phyloP scores from a whole-genome alignment of 2,113 vertebrate species.

The Tychaedon coryphoeus region DNA sequence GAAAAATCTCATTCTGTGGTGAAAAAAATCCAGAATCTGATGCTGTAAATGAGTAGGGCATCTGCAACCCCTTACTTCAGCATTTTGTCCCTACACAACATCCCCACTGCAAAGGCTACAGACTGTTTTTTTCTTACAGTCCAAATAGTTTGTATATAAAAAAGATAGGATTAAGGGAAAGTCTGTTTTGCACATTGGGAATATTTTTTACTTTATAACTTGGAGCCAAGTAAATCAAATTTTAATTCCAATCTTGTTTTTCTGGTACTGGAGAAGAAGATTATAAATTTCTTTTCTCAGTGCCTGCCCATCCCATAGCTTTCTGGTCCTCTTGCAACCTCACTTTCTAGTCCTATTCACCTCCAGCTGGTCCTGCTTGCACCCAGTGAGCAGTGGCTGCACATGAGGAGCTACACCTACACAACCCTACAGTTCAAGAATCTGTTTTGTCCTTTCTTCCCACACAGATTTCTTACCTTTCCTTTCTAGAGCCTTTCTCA shows the following conservation, averaged over 20 bases:
- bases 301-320: neutral
- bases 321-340: neutral
- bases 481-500: neutral
- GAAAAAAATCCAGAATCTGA: neutral
- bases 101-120: neutral
- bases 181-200: neutral
- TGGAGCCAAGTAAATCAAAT: neutral
- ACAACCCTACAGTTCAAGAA: neutral
- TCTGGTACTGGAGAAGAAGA: neutral
- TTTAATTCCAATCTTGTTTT: neutral
- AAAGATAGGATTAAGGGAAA: neutral
- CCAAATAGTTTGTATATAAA: neutral
- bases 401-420: neutral
- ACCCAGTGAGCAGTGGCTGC: neutral
- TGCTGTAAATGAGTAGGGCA: neutral
- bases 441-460: neutral
- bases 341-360: neutral
- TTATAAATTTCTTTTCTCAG: neutral
- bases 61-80: neutral
- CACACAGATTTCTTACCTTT: neutral
- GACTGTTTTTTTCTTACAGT: neutral
- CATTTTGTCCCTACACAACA: neutral
- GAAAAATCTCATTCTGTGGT: neutral
- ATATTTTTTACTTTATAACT: neutral
- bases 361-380: neutral